phyloP scores from a whole-genome alignment of 2,113 vertebrate genomes.

The Athene noctua region DNA sequence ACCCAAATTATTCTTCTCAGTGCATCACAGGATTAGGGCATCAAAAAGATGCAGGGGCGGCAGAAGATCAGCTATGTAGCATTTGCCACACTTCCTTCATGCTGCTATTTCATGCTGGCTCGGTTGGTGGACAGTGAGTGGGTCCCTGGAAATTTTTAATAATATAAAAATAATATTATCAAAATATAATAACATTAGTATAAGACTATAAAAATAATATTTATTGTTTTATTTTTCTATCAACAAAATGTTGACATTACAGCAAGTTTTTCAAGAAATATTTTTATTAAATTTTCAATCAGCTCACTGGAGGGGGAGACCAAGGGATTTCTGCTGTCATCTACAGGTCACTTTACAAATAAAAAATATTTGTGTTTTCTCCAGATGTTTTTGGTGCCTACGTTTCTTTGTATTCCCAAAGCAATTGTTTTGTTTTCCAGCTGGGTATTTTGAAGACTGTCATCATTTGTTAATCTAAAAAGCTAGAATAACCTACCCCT shows the following conservation, averaged over 20 bases:
- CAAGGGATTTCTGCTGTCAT: conserved; percentile 29
- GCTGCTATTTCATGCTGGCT: background rate
- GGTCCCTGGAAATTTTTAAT: background rate
- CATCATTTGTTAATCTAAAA: conserved; percentile 22
- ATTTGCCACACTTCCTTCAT: rapidly evolving
- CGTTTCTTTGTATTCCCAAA: background rate
- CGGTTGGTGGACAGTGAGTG: rapidly evolving
- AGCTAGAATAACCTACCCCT: conserved; percentile 16
- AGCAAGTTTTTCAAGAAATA: background rate
- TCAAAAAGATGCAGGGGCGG: background rate
- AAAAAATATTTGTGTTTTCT: conserved; percentile 32
- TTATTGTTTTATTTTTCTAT: background rate
- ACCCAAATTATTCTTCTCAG: background rate
- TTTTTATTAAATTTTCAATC: background rate
- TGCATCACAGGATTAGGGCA: background rate
- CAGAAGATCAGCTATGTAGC: background rate
- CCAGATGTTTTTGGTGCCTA: conserved; percentile 19
- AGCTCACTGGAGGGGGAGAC: background rate
- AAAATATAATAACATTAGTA: background rate
- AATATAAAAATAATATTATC: background rate
- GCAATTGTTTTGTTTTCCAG: conserved; percentile 43
- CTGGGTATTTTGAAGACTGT: conserved; percentile 33
- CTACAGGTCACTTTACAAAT: background rate
- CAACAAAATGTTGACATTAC: background rate
- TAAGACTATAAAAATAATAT: background rate